Evolutionary conservation across 2,888 invertebrate genomes (phyloP), one percentile per base, ranked within the genome.

Genomic region (Agonopterix alstromeriana): DNA sequence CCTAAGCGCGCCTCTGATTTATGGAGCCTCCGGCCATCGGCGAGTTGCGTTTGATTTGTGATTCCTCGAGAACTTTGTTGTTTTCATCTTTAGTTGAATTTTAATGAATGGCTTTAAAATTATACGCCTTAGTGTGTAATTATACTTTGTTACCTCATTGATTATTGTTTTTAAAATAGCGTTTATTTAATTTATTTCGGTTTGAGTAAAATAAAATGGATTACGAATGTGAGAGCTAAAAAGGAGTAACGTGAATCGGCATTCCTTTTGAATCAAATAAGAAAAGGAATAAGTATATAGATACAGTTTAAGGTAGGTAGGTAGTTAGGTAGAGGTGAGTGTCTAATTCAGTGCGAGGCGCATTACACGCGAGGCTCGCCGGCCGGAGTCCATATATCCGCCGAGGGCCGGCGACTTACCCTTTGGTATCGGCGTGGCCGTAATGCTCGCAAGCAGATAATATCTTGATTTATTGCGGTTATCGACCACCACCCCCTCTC

Each of bases 1-100:
- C 83, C 86, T 88, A 87, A 88, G 84, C 82, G 78, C 80, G 72
- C 70, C 67, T 52, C 75, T 83, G 87, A 87, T 87, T 88, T 87
- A 88, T 80, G 64, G 64, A 63, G 71, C 80, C 77, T 59, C 62
- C 64, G 72, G 82, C 82, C 67, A 79, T 79, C 78, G 75, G 73
- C 77, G 76, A 77, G 72, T 77, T 75, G 71, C 70, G 56, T 77
- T 81, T 85, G 86, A 86, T 87, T 86, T 87, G 85, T 86, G 78
- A 77, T 80, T 77, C 80, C 61, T 60, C 63, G 63, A 67, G 67
- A 73, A 75, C 73, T 73, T 70, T 71, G 76, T 76, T 78, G 74
- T 83, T 85, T 77, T 76, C 82, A 75, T 81, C 73, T 83, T 83
- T 78, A 82, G 82, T 85, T 86, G 83, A 83, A 82, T 83, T 84